Evolutionary conservation across 2,888 invertebrate genomes (phyloP).

Genomic region (Macrosoma leucophasiata): DNA sequence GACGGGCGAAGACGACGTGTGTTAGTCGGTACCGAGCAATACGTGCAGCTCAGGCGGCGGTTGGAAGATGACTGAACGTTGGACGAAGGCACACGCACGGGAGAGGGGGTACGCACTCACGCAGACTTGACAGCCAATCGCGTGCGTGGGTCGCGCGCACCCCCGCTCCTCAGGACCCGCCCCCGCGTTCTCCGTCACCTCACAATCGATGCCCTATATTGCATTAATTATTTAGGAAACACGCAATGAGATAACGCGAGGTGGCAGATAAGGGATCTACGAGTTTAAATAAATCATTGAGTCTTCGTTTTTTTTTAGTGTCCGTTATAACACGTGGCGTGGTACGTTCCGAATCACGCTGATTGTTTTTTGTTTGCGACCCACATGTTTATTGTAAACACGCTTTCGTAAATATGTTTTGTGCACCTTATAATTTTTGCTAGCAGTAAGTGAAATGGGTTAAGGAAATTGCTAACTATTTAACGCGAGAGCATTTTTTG

Average conservation of each 20-base stretch:
- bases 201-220: slow-evolving; percentile 76
- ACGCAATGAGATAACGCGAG: slow-evolving; percentile 76
- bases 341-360: slow-evolving; percentile 39
- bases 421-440: no score
- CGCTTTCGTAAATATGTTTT: no score
- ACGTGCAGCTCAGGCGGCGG: slow-evolving; percentile 49
- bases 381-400: slow-evolving; percentile 20
- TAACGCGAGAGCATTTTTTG: no score
- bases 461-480: no score
- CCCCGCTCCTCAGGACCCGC: slow-evolving; percentile 57
- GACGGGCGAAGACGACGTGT: slow-evolving; percentile 48
- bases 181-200: slow-evolving; percentile 67
- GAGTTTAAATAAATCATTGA: slow-evolving; percentile 67
- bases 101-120: slow-evolving; percentile 70
- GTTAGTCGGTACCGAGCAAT: slow-evolving; percentile 42
- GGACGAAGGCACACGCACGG: slow-evolving; percentile 65
- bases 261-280: slow-evolving; percentile 71
- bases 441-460: no score
- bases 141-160: slow-evolving; percentile 74
- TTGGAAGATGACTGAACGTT: slow-evolving; percentile 59
- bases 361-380: slow-evolving; percentile 28
- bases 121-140: slow-evolving; percentile 69
- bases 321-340: slow-evolving; percentile 28
- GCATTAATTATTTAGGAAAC: slow-evolving; percentile 78
- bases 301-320: slow-evolving; percentile 25